A percentile compares a stretch with the other conserved stretches of the same genome.
These are phyloP conservation scores for Stegastes partitus DNA, from an alignment of 2,113 vertebrate species.

Conservation along the genomic window DNA sequence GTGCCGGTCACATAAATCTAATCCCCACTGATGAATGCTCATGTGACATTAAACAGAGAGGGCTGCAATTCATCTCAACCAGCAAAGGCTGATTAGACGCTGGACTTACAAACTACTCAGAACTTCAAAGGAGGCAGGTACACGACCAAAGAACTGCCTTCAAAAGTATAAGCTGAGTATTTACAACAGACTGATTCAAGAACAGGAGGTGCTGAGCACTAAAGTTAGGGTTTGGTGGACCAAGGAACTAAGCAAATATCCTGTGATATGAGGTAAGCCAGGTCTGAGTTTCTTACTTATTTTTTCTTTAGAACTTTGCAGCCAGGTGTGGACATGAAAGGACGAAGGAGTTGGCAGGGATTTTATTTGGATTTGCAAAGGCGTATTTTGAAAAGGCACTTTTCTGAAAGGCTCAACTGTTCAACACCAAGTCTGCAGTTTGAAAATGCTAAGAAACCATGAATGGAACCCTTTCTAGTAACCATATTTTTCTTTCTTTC, in stretches of 20 bases:
- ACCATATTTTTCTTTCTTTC: constrained; percentile 69
- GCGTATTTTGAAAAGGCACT: constrained; percentile 73
- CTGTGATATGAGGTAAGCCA: constrained; percentile 77
- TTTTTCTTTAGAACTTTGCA: constrained; percentile 72
- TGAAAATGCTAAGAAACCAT: constrained; percentile 73
- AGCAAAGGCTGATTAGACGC: constrained; percentile 5
- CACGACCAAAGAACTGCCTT: constrained; percentile 38
- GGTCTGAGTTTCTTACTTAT: constrained; percentile 30
- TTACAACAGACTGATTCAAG: constrained; percentile 62
- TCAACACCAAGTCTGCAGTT: constrained; percentile 59
- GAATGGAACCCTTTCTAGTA: constrained; percentile 80
- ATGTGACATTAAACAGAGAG: constrained; percentile 4
- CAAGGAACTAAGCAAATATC: constrained; percentile 75
- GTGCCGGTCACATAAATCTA: constrained; percentile 9
- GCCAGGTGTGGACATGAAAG: constrained; percentile 87
- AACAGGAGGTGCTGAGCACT: constrained; percentile 55
- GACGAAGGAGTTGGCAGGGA: constrained; percentile 56
- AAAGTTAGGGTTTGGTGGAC: constrained; percentile 63
- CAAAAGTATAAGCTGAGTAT: constrained; percentile 43
- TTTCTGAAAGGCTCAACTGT: constrained; percentile 83
- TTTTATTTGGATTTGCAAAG: constrained; percentile 83
- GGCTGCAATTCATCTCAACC: constrained; percentile 26
- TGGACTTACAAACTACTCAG: constrained; percentile 31
- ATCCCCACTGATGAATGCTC: neutral
- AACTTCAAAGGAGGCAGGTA: constrained; percentile 53